These are phyloP conservation scores for Drosophila nikananu DNA, from an alignment of 1,140 invertebrate genomes.

Conservation along the genomic window DNA sequence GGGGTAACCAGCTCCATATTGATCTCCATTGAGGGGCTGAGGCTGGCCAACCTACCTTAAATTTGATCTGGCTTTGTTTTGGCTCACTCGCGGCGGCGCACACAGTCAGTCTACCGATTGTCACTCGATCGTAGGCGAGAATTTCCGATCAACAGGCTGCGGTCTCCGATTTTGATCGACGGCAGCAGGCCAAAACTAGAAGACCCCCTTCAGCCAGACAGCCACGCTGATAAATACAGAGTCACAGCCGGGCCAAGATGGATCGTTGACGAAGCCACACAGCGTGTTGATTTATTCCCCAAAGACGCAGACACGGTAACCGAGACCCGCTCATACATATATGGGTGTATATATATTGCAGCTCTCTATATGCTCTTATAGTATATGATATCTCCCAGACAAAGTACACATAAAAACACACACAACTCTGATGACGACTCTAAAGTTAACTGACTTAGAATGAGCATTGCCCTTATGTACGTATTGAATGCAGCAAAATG, in stretches of 20 bases:
- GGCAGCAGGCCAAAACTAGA: slow-evolving; percentile 71
- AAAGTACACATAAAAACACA: slow-evolving; percentile 40
- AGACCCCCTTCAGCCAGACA: slow-evolving; percentile 47
- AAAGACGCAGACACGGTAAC: slow-evolving; percentile 69
- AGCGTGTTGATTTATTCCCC: slow-evolving; percentile 85
- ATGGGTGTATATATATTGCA: slow-evolving; percentile 25
- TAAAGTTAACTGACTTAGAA: slow-evolving; percentile 29
- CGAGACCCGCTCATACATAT: slow-evolving; percentile 50
- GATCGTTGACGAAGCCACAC: slow-evolving; percentile 84
- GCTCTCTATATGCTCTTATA: slow-evolving; percentile 22
- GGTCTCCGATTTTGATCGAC: slow-evolving; percentile 70
- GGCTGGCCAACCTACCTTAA: slow-evolving; percentile 61
- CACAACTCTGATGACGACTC: slow-evolving; percentile 27
- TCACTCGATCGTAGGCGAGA: slow-evolving; percentile 81
- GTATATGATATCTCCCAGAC: slow-evolving; percentile 49
- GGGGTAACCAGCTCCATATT: slow-evolving; percentile 34
- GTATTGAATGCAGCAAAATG: slow-evolving; percentile 19
- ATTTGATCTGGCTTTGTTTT: slow-evolving; percentile 63
- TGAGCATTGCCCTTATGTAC: slow-evolving; percentile 45
- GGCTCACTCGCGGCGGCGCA: slow-evolving; percentile 35
- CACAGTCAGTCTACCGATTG: slow-evolving; percentile 62
- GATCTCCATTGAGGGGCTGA: slow-evolving; percentile 69
- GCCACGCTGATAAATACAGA: slow-evolving; percentile 6
- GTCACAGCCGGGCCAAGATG: slow-evolving; percentile 60
- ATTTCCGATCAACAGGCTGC: slow-evolving; percentile 78